A percentile compares a stretch with the other conserved stretches of the same genome.
Evolutionary conservation across 2,113 vertebrate genomes (phyloP).

Genomic region (Empidonax alnorum): DNA sequence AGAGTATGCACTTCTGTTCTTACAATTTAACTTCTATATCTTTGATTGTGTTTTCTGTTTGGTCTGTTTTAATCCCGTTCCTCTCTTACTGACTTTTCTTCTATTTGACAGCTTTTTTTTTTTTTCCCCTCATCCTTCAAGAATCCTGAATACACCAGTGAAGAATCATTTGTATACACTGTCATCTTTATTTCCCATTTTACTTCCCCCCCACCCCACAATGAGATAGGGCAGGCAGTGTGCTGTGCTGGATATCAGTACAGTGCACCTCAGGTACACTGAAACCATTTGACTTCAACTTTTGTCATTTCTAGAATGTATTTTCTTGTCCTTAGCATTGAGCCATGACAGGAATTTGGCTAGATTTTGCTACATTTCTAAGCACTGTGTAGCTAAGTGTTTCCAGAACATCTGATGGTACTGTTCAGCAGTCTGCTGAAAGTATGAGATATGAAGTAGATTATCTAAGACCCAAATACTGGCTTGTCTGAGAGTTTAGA

Average conservation of each 20-base stretch:
- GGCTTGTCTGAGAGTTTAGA: not conserved
- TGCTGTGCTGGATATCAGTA: not conserved
- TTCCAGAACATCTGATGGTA: constrained; percentile 24
- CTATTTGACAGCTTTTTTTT: not conserved
- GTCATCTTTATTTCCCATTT: not conserved
- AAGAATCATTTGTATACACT: not conserved
- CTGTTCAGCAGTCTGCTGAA: not conserved
- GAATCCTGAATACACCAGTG: not conserved
- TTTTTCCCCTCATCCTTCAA: not conserved
- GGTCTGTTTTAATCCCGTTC: not conserved
- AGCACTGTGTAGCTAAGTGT: not conserved
- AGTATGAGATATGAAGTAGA: not conserved
- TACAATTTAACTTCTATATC: not conserved
- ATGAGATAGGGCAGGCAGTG: not conserved
- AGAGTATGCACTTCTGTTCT: not conserved
- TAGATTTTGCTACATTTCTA: not conserved
- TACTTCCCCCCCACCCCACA: not conserved
- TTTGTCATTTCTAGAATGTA: not conserved
- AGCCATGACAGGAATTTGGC: not conserved
- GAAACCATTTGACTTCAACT: not conserved
- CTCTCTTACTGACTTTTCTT: not conserved
- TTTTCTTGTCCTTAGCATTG: not conserved
- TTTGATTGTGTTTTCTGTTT: not conserved
- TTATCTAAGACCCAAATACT: constrained; percentile 14
- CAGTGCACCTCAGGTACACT: not conserved